phyloP scores from a whole-genome alignment of 2,797 vertebrate genomes.

The Acrossocheilus wenchowensis region DNA sequence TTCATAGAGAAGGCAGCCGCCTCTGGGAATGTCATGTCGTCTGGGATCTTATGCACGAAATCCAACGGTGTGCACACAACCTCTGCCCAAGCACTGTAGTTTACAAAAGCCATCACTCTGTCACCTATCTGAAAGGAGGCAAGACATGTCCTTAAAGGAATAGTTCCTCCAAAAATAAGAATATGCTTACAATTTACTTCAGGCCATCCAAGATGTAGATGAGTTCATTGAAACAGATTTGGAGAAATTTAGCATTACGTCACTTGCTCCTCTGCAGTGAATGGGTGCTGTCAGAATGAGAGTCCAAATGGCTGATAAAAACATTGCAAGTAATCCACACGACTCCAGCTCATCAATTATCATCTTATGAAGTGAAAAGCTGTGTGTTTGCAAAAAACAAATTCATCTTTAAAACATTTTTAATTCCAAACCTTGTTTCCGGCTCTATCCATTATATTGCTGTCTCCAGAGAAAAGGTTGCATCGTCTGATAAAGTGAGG shows the following conservation, averaged over 20 bases:
- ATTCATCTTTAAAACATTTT: background rate
- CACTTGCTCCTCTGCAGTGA: background rate
- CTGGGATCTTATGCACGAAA: constrained; percentile 96
- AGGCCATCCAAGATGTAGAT: background rate
- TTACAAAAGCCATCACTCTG: constrained; percentile 95
- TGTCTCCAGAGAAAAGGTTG: background rate
- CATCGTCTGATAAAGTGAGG: background rate
- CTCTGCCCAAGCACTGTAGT: constrained; percentile 98
- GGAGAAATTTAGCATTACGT: background rate
- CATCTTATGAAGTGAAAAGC: background rate
- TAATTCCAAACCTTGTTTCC: background rate
- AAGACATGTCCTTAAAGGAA: constrained; percentile 2
- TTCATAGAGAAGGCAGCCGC: constrained; percentile 95
- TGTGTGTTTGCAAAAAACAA: background rate
- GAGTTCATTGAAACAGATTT: background rate
- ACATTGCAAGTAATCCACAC: background rate
- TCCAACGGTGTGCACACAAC: constrained; percentile 91
- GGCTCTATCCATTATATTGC: background rate
- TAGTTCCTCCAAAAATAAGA: background rate
- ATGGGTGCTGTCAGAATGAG: no score
- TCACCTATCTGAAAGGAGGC: constrained; percentile 88
- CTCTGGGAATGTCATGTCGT: constrained; percentile 95
- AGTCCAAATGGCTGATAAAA: background rate
- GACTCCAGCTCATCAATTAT: background rate
- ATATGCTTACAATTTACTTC: background rate